These are phyloP conservation scores for Phenganax subtilis DNA, from an alignment of 92 coral and sea anemone genomes.

Conservation along the genomic window DNA sequence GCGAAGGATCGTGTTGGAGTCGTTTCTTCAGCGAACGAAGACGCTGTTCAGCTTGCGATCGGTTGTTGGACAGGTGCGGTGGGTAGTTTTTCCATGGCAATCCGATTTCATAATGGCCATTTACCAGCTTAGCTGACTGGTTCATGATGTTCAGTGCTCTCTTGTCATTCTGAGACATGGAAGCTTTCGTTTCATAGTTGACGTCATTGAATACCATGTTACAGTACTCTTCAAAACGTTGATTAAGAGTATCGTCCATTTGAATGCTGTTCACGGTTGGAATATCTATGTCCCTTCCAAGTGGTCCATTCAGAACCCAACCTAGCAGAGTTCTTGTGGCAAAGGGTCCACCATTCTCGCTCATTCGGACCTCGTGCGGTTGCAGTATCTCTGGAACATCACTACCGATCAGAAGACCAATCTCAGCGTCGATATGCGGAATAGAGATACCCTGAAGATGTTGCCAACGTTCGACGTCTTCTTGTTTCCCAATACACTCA, in stretches of 20 bases:
- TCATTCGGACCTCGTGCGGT: conserved; percentile 12
- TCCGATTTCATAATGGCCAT: conserved; percentile 47
- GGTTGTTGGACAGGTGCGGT: conserved; percentile 37
- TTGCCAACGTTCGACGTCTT: conserved; percentile 46
- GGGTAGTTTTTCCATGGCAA: conserved; percentile 53
- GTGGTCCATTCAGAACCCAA: conserved; percentile 55
- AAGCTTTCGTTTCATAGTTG: conserved; percentile 1
- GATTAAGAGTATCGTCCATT: conserved; percentile 21
- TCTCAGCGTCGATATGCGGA: conserved; percentile 29
- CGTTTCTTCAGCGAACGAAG: conserved; percentile 33
- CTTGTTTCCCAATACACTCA: conserved; percentile 12
- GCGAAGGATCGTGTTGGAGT: conserved; percentile 19
- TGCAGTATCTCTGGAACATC: conserved; percentile 34
- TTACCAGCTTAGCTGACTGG: conserved; percentile 9
- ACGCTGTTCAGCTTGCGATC: conserved; percentile 33
- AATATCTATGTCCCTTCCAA: conserved; percentile 31
- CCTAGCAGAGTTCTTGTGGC: conserved; percentile 50
- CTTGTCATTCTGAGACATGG: conserved; percentile 47
- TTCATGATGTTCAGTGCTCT: conserved; percentile 45
- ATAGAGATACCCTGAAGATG: conserved; percentile 30
- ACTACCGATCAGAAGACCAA: conserved; percentile 40
- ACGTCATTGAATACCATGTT: conserved; percentile 45
- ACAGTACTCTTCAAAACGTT: conserved; percentile 44
- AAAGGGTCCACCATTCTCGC: conserved; percentile 44
- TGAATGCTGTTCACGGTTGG: conserved; percentile 31